Conservation (phyloP, 2,888 invertebrate species). For the Drosophila mayaguana region DNA sequence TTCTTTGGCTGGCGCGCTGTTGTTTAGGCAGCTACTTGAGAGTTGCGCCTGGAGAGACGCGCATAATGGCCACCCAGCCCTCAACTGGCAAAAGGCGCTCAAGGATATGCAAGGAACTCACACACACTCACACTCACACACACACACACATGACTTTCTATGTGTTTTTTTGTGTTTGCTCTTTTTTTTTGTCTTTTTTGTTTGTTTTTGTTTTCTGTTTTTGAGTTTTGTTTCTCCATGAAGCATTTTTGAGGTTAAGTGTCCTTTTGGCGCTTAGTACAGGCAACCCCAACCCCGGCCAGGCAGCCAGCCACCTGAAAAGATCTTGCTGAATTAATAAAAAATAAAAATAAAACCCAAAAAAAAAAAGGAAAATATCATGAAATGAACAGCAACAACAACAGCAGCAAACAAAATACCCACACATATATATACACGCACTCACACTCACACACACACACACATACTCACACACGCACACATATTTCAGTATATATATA, state of each 20-base stretch:
- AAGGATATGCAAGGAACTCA: slow-evolving; percentile 67
- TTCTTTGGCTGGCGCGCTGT: slow-evolving; percentile 60
- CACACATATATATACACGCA: slow-evolving; percentile 30
- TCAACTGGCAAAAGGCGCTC: slow-evolving; percentile 75
- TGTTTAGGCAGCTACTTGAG: slow-evolving; percentile 62
- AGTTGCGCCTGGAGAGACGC: slow-evolving; percentile 63
- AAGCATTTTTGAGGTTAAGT: slow-evolving; percentile 80
- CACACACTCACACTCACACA: slow-evolving; percentile 18
- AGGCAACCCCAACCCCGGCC: slow-evolving; percentile 15
- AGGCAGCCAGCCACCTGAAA: slow-evolving; percentile 63
- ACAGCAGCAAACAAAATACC: slow-evolving; percentile 42
- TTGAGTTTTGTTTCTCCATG: slow-evolving; percentile 70
- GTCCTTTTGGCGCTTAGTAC: slow-evolving; percentile 77
- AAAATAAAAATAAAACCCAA: slow-evolving; percentile 14
- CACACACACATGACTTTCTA: slow-evolving; percentile 29
- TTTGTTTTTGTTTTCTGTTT: slow-evolving; percentile 41
- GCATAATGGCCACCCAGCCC: slow-evolving; percentile 60
- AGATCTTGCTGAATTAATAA: slow-evolving; percentile 68
- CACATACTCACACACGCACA: slow-evolving; percentile 44
- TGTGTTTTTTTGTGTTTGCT: slow-evolving; percentile 30
- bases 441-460: slow-evolving; percentile 17
- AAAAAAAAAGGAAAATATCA: slow-evolving; percentile 37
- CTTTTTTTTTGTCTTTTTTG: slow-evolving; percentile 22
- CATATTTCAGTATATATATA: slow-evolving; percentile 64
- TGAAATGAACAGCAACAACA: slow-evolving; percentile 49